Base-by-base conservation (phyloP, 1,140 invertebrate genomes). In the Brachionus sp. region DNA sequence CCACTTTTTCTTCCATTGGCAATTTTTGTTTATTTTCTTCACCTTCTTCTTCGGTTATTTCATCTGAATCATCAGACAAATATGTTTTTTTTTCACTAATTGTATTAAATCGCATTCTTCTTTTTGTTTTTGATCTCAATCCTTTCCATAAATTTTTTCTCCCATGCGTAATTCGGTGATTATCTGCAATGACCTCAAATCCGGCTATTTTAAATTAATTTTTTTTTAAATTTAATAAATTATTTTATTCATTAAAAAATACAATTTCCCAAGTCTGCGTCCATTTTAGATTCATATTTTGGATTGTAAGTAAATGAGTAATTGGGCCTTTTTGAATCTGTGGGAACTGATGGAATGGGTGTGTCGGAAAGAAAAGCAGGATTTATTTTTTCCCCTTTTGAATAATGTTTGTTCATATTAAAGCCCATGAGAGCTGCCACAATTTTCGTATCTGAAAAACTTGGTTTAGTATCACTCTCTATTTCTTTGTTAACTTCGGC, bases 371-470 rank as follows among this genome's bases (percentile, higher is more conserved):
- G n/a, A 66, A 66, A 66, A 12, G 64, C 64, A 35, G 33, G 64
- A 57, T 57, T 57, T 16, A 57, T 57, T 16, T 7, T 6, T 23
- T 57, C 50, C 9, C 19, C 19, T 57, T 25, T 57, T 9, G 50
- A 57, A 23, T 23, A 57, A 7, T 57, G 19, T 19, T 57, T 25
- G 16, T 57, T 19, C 50, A 57, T 57, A 19, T 5, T 57, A 57
- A 19, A 57, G 19, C 66, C 66, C 66, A 70, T 70, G 13, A 70
- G 7, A 23, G 66, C 66, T 37, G 66, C 66, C 39, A 70, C 66
- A 16, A 70, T 70, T 39, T 39, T 70, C 3, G 33, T 70, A 16
- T 70, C 66, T n/a, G 66, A 70, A 70, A 9, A 70, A 37, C 25
- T 16, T n/a, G 13, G n/a, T 3, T 39, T 9, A 23, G 16, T 39